Conservation (phyloP, 2,113 vertebrate genomes). For the Dasypus novemcinctus region DNA sequence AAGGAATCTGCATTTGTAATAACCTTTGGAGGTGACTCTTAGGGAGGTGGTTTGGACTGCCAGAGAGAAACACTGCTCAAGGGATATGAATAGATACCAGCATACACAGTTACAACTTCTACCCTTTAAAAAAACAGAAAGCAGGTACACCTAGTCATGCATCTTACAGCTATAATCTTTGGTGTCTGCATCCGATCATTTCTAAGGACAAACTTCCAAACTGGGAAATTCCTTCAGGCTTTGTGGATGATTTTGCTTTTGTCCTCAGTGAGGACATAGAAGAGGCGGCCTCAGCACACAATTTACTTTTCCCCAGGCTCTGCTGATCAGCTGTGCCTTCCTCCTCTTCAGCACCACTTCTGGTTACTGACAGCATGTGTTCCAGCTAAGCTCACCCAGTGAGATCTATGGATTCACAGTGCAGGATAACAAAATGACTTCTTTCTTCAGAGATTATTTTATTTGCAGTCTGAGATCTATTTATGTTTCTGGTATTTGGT, state of each 20-base stretch:
- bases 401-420: not conserved
- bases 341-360: not conserved
- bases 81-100: not conserved
- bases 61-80: not conserved
- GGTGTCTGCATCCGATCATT: not conserved
- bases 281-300: not conserved
- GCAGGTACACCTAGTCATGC: not conserved
- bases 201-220: not conserved
- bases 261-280: not conserved
- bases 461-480: not conserved
- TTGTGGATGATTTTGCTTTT: not conserved
- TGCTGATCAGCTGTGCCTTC: not conserved
- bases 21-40: not conserved
- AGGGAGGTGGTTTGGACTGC: not conserved
- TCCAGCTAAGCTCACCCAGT: not conserved
- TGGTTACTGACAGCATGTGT: not conserved
- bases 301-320: not conserved
- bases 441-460: not conserved
- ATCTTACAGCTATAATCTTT: not conserved
- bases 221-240: not conserved
- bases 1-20: not conserved
- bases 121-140: not conserved
- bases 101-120: not conserved
- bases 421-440: not conserved
- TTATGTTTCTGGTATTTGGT: not conserved